Percentiles rank a stretch among this genome's conserved stretches.
phyloP scores from a whole-genome alignment of 2,113 vertebrate species.

The Gymnobelideus leadbeateri region DNA sequence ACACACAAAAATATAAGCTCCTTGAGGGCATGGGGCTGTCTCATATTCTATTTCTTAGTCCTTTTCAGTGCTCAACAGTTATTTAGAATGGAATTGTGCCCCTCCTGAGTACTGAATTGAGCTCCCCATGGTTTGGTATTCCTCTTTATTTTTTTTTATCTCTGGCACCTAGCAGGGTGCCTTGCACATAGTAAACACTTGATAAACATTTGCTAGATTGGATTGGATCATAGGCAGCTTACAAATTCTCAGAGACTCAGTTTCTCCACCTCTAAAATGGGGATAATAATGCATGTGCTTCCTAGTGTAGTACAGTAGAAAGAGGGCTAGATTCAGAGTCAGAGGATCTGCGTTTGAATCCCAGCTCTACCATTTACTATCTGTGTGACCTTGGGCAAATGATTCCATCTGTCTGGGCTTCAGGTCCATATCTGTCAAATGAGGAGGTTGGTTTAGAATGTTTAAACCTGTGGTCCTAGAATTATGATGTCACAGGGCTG shows the following conservation, averaged over 20 bases:
- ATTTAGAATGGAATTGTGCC: no score
- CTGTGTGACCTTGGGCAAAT: background rate
- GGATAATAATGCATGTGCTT: background rate
- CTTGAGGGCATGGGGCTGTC: background rate
- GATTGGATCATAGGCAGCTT: background rate
- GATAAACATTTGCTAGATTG: background rate
- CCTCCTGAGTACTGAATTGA: background rate
- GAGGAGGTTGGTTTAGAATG: background rate
- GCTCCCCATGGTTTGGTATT: no score
- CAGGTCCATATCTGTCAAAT: background rate
- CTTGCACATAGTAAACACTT: background rate
- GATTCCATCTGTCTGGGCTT: background rate
- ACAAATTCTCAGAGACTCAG: background rate
- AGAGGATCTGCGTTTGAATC: background rate
- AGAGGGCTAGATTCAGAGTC: background rate
- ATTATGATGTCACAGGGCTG: background rate
- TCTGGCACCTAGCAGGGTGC: background rate
- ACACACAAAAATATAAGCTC: no score
- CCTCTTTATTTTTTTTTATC: background rate
- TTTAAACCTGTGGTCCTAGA: background rate
- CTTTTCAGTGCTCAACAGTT: no score
- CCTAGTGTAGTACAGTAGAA: background rate
- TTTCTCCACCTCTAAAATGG: background rate
- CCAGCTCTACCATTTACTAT: background rate
- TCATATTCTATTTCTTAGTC: background rate